Conservation (phyloP, 2,888 invertebrate genomes). For the Eristalis tenax region DNA sequence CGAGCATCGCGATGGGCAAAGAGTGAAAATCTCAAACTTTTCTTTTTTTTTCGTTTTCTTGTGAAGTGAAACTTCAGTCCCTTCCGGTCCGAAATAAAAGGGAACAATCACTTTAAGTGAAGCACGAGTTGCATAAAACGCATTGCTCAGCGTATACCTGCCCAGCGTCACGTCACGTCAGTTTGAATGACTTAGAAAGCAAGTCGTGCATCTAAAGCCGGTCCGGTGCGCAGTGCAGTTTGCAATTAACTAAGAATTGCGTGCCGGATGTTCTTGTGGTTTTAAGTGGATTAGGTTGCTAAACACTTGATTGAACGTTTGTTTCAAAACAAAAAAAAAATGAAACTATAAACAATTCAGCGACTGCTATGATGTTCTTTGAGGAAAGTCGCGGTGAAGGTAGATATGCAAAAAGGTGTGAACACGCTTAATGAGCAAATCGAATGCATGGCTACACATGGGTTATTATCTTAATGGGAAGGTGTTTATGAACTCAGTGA, state of each 20-base stretch:
- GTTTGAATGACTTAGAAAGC: slow-evolving; percentile 49
- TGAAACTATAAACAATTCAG: neutral
- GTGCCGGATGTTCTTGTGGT: slow-evolving; percentile 46
- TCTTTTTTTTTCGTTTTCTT: neutral
- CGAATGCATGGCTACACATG: slow-evolving; percentile 16
- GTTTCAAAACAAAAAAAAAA: no score
- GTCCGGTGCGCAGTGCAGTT: slow-evolving; percentile 24
- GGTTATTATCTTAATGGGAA: slow-evolving; percentile 11
- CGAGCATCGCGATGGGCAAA: neutral
- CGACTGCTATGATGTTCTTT: neutral
- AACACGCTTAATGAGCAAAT: neutral
- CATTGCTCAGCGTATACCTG: slow-evolving; percentile 24
- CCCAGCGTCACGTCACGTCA: slow-evolving; percentile 4
- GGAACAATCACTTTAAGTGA: neutral
- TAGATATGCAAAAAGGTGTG: slow-evolving; percentile 11
- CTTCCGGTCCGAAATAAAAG: neutral
- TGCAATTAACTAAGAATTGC: slow-evolving; percentile 48
- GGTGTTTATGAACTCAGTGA: no score
- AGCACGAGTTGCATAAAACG: neutral
- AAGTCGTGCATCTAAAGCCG: slow-evolving; percentile 53
- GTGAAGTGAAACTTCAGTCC: neutral
- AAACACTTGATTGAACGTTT: slow-evolving; percentile 5
- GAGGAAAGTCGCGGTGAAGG: slow-evolving; percentile 7
- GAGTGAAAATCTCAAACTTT: neutral
- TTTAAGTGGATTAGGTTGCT: slow-evolving; percentile 46